Evolutionary conservation across 23 tunicate species (phyloP).

Genomic region (Corella eumyota): DNA sequence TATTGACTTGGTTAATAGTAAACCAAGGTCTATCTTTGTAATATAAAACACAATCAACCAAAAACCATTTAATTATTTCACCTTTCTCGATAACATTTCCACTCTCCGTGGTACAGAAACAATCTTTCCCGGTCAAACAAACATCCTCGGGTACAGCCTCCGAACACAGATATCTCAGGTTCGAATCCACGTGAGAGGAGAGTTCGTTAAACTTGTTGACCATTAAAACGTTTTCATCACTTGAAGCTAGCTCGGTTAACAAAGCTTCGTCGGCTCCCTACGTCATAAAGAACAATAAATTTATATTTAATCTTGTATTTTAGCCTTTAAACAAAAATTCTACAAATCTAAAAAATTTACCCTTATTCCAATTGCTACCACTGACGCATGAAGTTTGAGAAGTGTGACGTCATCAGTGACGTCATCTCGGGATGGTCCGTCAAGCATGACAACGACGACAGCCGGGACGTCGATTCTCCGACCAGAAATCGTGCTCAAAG

Average conservation of each 20-base stretch:
- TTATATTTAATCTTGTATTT: too few relatives aligned
- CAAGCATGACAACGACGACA: conserved; percentile 12
- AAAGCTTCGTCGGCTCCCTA: conserved; percentile 2
- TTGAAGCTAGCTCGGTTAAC: conserved; percentile 2
- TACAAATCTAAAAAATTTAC: too few relatives aligned
- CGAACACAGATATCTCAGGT: conserved; percentile 5
- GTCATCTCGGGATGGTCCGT: conserved; percentile 18
- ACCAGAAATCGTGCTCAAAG: conserved; percentile 4
- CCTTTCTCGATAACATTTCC: conserved; percentile 13
- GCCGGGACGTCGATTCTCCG: conserved; percentile 25
- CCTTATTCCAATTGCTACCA: conserved; percentile 21
- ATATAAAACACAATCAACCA: too few relatives aligned
- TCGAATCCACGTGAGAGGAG: conserved; percentile 4
- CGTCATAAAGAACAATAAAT: too few relatives aligned
- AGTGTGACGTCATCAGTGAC: neutral
- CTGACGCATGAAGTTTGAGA: conserved; percentile 8
- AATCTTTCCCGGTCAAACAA: conserved; percentile 1
- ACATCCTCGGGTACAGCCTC: conserved; percentile 6
- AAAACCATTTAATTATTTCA: neutral
- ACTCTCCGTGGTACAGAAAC: conserved; percentile 8
- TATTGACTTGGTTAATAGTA: too few relatives aligned
- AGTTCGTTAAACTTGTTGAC: neutral
- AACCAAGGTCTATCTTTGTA: too few relatives aligned
- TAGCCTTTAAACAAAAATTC: too few relatives aligned
- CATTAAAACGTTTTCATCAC: neutral